Percentiles rank a stretch among this genome's conserved stretches.
These are phyloP conservation scores for Origma solitaria DNA, from an alignment of 2,113 vertebrate species.

Conservation along the genomic window DNA sequence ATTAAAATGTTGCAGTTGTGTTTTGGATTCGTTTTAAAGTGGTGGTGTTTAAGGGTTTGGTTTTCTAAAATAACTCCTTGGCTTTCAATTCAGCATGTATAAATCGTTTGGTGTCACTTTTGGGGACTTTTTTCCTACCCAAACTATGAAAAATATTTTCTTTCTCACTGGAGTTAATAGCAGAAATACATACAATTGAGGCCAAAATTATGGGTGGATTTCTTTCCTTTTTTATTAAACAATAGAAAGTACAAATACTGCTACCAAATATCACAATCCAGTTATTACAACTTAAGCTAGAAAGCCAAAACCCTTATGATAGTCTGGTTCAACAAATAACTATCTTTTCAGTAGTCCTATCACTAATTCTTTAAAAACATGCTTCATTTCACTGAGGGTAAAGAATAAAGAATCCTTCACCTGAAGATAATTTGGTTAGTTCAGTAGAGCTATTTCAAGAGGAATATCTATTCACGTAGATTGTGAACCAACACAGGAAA, in stretches of 20 bases:
- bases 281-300: neutral
- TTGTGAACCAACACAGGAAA: neutral
- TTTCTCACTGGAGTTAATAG: neutral
- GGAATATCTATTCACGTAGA: neutral
- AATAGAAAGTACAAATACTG: neutral
- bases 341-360: neutral
- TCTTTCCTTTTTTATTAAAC: neutral
- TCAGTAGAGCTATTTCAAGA: neutral
- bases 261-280: neutral
- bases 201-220: neutral
- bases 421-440: neutral
- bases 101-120: neutral
- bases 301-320: neutral
- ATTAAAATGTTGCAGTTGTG: neutral
- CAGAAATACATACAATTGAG: neutral
- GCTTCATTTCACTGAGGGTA: neutral
- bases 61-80: neutral
- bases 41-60: neutral
- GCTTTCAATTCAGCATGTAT: neutral
- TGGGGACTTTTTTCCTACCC: rapidly evolving
- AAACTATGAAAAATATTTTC: neutral
- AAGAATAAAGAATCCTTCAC: neutral
- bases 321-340: neutral
- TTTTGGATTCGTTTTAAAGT: neutral
- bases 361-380: neutral